Evolutionary conservation across 37 sponge, comb jelly and placozoan species (phyloP), one percentile per base, ranked within the genome.

Genomic region (Beroe forskalii): DNA sequence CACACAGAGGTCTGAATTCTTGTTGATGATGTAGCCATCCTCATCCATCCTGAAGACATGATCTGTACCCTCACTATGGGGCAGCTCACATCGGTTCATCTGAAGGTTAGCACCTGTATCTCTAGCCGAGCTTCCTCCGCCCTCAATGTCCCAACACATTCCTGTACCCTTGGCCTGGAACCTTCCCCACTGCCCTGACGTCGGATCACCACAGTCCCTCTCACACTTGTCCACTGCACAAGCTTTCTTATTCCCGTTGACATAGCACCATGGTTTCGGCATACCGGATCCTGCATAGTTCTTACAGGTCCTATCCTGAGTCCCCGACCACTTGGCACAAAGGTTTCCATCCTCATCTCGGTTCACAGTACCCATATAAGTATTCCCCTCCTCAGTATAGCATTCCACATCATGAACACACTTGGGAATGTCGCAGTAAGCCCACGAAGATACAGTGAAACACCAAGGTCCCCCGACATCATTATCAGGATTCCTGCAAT

Each of bases 391-490:
- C 25, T 80, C 86, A 8, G 35, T 9, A 38, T 80, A 80, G 86
- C 86, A 80, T 1, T 80, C 86, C 28, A 80, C 86, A 80, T 80
- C 86, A 6, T 80, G 43, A 25, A 27, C 55, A 48, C 86, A 80
- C 30, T 80, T 90, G 41, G 90, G 90, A 30, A 90, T 27, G 28
- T 90, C 90, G 64, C 90, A 90, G 35, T 61, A 90, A 27, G 32
- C 90, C 90, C 90, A 90, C n/a, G 64, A 4, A 30, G 22, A 62
- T 12, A 48, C 55, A 6, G 6, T 48, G 64, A 40, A 90, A 27
- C 90, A 90, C 90, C 90, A 90, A 8, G 90, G 90, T 39, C 90
- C 90, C 24, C 90, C 90, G 24, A 48, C 14, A 36, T 27, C 41
- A 23, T 39, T 90, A 25, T 62, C 61, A 1, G 90, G 90, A 24